phyloP scores from a whole-genome alignment of 2,113 vertebrate species.

The Heptranchias perlo region DNA sequence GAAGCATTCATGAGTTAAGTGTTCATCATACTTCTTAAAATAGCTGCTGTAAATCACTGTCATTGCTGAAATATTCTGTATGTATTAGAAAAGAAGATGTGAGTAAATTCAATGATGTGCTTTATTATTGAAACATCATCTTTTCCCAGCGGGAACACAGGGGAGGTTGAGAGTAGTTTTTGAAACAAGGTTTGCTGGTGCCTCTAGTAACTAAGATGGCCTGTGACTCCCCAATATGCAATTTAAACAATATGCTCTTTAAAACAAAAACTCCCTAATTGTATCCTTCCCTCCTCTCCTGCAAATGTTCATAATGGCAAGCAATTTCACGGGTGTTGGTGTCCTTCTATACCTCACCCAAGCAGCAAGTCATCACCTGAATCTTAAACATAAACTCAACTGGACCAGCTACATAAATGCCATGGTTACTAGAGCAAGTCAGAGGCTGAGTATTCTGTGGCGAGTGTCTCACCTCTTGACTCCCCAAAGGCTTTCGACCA shows the following conservation, averaged over 20 bases:
- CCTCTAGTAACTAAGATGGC: neutral
- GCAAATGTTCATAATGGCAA: neutral
- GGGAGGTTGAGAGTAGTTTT: neutral
- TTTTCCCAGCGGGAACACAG: neutral
- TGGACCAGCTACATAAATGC: neutral
- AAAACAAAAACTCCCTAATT: neutral
- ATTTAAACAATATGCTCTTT: too few species aligned
- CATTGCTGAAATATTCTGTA: neutral
- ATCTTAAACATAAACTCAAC: neutral
- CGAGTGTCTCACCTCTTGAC: neutral
- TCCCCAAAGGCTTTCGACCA: too few species aligned
- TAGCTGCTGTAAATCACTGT: neutral
- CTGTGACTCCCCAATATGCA: neutral
- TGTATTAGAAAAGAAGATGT: neutral
- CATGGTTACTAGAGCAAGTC: neutral
- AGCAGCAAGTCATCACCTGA: neutral
- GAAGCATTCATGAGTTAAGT: constrained; percentile 10
- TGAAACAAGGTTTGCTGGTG: neutral
- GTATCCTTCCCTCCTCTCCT: neutral
- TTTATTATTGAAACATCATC: neutral
- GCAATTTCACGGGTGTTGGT: neutral
- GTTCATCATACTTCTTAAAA: neutral
- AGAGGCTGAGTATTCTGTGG: neutral
- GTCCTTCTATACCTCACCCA: neutral
- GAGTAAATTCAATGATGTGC: neutral